Evolutionary conservation across 2,888 invertebrate species (phyloP), one percentile per base, ranked within the genome.

Genomic region (Pemphredon lugubris): DNA sequence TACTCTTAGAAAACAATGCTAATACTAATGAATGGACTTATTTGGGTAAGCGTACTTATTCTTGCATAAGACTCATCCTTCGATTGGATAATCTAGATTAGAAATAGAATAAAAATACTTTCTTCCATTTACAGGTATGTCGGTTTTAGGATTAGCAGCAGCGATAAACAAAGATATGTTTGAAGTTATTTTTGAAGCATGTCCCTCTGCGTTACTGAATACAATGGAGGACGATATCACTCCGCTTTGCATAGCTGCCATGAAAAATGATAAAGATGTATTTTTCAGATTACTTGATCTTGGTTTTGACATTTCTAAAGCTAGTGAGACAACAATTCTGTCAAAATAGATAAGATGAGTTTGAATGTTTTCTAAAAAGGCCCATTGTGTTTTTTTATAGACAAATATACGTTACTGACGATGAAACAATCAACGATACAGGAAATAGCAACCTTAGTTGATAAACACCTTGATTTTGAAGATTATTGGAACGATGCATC

Each of bases 181-280:
- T 60, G 83, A 88, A 61, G 64, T 70, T 1, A 47, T 88, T 5
- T 84, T 84, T 47, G 63, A 78, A 20, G 79, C 75, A 53, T 84
- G 80, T 59, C 87, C 88, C 39, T 42, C 75, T 30, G 84, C 85
- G 34, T 59, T 88, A 11, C 66, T 65, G 13, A 75, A 82, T 48
- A 76, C 86, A 23, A 71, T 73, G 30, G 66, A 76, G 7, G 88
- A 89, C 59, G 85, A 84, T 13, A 82, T 89, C 37, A 84, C 80
- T 67, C 89, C 89, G n/a, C 64, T 89, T 14, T 88, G 88, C 51
- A 65, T 88, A 42, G 87, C 88, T 20, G 88, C 87, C 13, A 82
- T 88, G 77, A 88, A 81, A 66, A 86, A 87, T 59, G 88, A 89
- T 63, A 85, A 84, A 58, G 45, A 76, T 40, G 58, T 89, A 13